A percentile compares a stretch with the other conserved stretches of the same genome.
These are phyloP conservation scores for Oenanthe melanoleuca DNA, from an alignment of 2,113 vertebrate species.

Conservation along the genomic window DNA sequence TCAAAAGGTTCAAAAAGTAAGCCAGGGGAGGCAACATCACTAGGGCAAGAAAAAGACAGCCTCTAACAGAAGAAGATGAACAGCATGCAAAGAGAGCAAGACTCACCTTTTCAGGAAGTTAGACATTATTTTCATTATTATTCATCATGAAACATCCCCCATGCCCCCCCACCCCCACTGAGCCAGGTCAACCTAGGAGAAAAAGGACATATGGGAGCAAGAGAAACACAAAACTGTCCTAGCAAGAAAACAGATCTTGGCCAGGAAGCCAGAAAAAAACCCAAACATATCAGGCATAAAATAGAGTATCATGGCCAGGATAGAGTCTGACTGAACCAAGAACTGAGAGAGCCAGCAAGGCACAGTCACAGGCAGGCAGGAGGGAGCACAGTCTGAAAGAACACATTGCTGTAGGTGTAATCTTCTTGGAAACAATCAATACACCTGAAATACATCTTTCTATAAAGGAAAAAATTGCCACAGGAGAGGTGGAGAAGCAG, in stretches of 20 bases:
- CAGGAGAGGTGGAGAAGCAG: neutral
- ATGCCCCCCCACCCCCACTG: neutral
- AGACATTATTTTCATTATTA: slow-evolving; percentile 41
- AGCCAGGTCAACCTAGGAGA: neutral
- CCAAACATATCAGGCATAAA: neutral
- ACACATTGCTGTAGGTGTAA: neutral
- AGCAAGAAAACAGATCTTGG: neutral
- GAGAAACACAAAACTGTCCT: neutral
- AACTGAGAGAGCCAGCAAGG: neutral
- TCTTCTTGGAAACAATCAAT: neutral
- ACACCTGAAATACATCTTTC: neutral
- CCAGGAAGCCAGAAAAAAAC: neutral
- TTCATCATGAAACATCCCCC: neutral
- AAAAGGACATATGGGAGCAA: neutral
- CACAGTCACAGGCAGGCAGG: fast-evolving
- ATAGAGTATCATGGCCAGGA: neutral
- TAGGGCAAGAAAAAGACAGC: neutral
- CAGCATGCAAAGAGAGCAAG: neutral
- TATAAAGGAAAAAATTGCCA: neutral
- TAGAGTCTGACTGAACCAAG: fast-evolving
- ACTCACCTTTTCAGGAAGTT: slow-evolving; percentile 28
- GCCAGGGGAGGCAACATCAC: neutral
- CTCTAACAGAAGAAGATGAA: neutral
- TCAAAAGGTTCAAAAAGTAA: neutral
- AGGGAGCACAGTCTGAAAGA: neutral